Evolutionary conservation across 2,888 invertebrate genomes (phyloP), one percentile per base, ranked within the genome.

Genomic region (Sympetrum striolatum): DNA sequence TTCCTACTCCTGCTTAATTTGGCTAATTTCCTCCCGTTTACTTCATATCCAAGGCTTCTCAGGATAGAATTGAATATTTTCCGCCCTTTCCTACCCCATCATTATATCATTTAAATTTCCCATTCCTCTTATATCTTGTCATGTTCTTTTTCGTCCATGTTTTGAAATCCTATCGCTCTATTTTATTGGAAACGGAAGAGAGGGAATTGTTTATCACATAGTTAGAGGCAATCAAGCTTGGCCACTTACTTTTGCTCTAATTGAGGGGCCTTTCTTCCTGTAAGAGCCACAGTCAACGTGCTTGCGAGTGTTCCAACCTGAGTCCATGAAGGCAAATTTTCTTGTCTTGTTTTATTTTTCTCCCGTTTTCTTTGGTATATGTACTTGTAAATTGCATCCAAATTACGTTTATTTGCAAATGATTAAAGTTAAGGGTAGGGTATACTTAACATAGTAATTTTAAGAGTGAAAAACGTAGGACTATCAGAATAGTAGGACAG

Each of bases 31-130:
- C 53, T 60, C 58, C 58, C 35, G 48, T 82, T 82, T 58, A 12
- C 35, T 53, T 58, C 35, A 82, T 8, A 64, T 22, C 22, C 58
- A 35, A 58, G 48, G 58, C 58, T 82, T 31, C 82, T 22, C 58
- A 58, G 58, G 58, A 82, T 58, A 58, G 58, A 82, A 82, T 82
- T 82, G 82, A 82, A 82, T 82, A 35, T 58, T 58, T 14, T 14
- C 35, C 82, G 53, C 31, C 82, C 58, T 60, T 35, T 22, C 31
- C 35, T 12, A 58, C 44, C 82, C 82, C 35, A 58, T 82, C 58
- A 82, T 82, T 82, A 82, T 82, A 14, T 35, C 15, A 10, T 82
- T 82, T 82, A 82, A 82, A 35, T 82, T 58, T 18, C 25, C 58
- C 58, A 35, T 35, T 18, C 31, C 1, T 58, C 58, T 22, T 35